These are phyloP conservation scores for Coenonympha arcania DNA, from an alignment of 2,888 invertebrate genomes.

Conservation along the genomic window DNA sequence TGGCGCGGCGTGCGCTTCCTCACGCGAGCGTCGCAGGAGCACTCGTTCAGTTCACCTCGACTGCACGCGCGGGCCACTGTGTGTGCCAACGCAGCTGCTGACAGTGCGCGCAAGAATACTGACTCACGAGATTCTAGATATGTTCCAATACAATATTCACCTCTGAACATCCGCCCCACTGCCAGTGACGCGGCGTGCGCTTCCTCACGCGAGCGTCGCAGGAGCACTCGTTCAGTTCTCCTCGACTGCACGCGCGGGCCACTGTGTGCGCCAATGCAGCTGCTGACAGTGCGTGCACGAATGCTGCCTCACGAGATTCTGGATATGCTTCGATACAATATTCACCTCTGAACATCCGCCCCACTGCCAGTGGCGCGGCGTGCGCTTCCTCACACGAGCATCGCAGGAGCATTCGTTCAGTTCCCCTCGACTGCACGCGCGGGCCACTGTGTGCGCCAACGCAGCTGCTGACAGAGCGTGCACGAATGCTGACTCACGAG, in stretches of 20 bases:
- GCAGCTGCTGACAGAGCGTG: slow-evolving; percentile 92
- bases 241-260: slow-evolving; percentile 88
- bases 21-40: slow-evolving; percentile 89
- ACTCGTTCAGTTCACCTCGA: slow-evolving; percentile 88
- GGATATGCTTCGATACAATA: neutral
- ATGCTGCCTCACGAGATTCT: too few species aligned
- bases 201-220: slow-evolving; percentile 87
- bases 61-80: slow-evolving; percentile 90
- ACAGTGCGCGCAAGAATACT: slow-evolving; percentile 90
- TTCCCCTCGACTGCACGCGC: slow-evolving; percentile 89
- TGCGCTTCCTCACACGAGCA: slow-evolving; percentile 81
- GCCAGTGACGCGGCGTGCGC: slow-evolving; percentile 84
- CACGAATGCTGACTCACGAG: slow-evolving; percentile 91
- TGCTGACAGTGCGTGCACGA: slow-evolving; percentile 89
- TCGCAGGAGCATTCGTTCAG: slow-evolving; percentile 92
- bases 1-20: slow-evolving; percentile 81
- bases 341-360: slow-evolving; percentile 92
- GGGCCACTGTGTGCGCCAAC: slow-evolving; percentile 89
- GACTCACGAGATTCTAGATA: too few species aligned
- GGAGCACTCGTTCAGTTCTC: slow-evolving; percentile 89
- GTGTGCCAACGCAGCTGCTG: slow-evolving; percentile 91
- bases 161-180: slow-evolving; percentile 96
- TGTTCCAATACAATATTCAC: slow-evolving; percentile 51
- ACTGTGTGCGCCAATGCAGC: slow-evolving; percentile 92
- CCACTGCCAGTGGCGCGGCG: slow-evolving; percentile 91